Evolutionary conservation across 2,888 invertebrate species (phyloP).

Genomic region (Dorcus hopei): DNA sequence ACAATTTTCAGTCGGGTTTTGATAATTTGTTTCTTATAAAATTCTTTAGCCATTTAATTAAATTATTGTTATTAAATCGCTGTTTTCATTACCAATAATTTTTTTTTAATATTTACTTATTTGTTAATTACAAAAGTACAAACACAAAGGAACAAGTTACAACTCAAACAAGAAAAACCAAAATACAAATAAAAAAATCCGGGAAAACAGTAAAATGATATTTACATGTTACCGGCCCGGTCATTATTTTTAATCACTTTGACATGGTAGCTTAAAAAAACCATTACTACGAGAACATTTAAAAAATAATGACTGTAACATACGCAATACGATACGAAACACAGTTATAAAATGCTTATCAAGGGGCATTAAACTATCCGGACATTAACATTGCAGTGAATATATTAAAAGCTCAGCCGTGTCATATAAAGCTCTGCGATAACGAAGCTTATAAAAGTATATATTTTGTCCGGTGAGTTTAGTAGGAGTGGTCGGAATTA

Average conservation of each 20-base stretch:
- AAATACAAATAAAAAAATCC: too few relatives aligned
- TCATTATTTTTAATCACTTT: neutral
- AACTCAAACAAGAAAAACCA: too few relatives aligned
- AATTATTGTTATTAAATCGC: too few relatives aligned
- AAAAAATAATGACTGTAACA: neutral
- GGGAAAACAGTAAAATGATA: too few relatives aligned
- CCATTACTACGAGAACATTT: neutral
- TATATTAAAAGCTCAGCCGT: constrained; percentile 29
- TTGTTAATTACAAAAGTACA: too few relatives aligned
- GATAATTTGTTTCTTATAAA: too few relatives aligned
- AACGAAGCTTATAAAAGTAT: constrained; percentile 32
- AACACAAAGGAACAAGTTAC: too few relatives aligned
- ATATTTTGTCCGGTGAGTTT: constrained; percentile 23
- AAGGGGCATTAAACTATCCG: constrained; percentile 16
- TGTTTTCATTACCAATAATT: too few relatives aligned
- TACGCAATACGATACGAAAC: constrained; percentile 1
- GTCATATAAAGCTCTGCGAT: constrained; percentile 28
- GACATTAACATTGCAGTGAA: constrained; percentile 22
- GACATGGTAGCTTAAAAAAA: neutral
- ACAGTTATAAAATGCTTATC: constrained; percentile 17
- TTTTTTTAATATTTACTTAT: too few relatives aligned
- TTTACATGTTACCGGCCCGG: neutral
- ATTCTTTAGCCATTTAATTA: too few relatives aligned
- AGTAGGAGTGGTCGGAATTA: constrained; percentile 9
- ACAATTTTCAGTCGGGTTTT: too few relatives aligned